Evolutionary conservation across 2,113 vertebrate species (phyloP).

Genomic region (Cygnus atratus): DNA sequence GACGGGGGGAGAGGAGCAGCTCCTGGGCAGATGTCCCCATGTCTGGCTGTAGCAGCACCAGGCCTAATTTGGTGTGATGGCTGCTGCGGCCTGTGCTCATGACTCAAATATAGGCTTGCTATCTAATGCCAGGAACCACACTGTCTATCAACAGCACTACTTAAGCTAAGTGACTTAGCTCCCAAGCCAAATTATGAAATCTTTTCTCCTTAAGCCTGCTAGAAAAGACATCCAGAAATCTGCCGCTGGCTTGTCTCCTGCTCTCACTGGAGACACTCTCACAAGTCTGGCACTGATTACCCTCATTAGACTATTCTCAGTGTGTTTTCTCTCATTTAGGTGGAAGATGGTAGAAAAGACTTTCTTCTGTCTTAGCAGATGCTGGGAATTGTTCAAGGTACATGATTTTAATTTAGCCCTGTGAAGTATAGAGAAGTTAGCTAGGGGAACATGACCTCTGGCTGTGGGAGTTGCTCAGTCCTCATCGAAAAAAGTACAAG

Average conservation of each 20-base stretch:
- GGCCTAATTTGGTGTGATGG: not conserved
- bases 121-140: not conserved
- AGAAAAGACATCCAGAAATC: slow-evolving; percentile 24
- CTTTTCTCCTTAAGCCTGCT: slow-evolving; percentile 1
- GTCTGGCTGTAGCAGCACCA: not conserved
- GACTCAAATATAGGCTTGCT: slow-evolving; percentile 17
- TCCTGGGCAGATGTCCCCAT: not conserved
- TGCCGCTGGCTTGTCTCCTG: not conserved
- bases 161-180: slow-evolving; percentile 28
- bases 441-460: not conserved
- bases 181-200: slow-evolving; percentile 26
- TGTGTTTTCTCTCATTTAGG: not conserved
- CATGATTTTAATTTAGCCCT: not conserved
- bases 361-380: not conserved
- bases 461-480: not conserved
- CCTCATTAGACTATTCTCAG: not conserved
- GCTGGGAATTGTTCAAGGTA: not conserved
- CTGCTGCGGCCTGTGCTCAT: not conserved
- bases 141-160: slow-evolving; percentile 1
- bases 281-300: not conserved
- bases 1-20: not conserved
- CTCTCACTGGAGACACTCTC: not conserved
- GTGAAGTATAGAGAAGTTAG: not conserved
- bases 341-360: not conserved
- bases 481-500: not conserved